These are phyloP conservation scores for Holothuria glaberrima DNA, from an alignment of 35 echinoderm and acorn worm genomes.

Conservation along the genomic window DNA sequence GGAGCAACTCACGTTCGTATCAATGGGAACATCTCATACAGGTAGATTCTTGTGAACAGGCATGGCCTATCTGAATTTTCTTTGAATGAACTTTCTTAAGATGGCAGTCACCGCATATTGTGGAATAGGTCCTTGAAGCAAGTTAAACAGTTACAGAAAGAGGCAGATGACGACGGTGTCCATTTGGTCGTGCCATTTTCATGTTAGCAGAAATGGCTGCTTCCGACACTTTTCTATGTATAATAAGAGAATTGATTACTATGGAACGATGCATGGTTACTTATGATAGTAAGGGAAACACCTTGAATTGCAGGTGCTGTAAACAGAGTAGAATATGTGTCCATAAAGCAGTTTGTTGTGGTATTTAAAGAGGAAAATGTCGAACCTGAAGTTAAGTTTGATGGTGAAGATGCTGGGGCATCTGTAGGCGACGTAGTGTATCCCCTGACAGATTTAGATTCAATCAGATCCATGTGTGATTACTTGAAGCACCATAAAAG, in stretches of 20 bases:
- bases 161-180: background rate
- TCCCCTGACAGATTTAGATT: too few relatives aligned
- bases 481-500: too few relatives aligned
- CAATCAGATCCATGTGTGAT: too few relatives aligned
- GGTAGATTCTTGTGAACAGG: background rate
- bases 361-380: background rate
- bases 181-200: background rate
- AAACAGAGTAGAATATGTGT: background rate
- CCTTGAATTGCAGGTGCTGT: slow-evolving; percentile 4
- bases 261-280: slow-evolving; percentile 27
- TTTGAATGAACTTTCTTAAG: background rate
- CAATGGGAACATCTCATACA: slow-evolving; percentile 4
- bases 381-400: too few relatives aligned
- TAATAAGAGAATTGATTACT: background rate
- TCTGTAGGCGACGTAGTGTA: too few relatives aligned
- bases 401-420: too few relatives aligned
- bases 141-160: background rate
- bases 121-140: background rate
- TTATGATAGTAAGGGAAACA: background rate
- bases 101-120: background rate
- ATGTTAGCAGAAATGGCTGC: background rate
- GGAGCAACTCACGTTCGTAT: background rate
- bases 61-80: background rate
- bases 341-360: background rate
- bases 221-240: slow-evolving; percentile 48